Percentiles rank a stretch among this genome's conserved stretches.
Conservation (phyloP, 1,140 invertebrate genomes). For the Aphidius gifuensis region DNA sequence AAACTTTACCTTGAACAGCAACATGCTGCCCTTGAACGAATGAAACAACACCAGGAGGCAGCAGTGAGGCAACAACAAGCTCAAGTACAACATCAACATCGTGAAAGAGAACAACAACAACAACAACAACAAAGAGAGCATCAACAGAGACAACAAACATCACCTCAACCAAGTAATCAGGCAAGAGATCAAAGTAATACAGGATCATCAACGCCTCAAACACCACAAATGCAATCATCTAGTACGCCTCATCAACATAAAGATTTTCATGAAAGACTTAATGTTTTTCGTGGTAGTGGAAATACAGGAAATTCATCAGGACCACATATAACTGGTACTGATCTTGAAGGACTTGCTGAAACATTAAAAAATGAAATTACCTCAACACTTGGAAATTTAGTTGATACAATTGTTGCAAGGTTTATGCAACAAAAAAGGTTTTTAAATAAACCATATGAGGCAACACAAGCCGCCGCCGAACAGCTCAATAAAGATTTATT, state of each 20-base stretch:
- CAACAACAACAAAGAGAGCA: slow-evolving; percentile 46
- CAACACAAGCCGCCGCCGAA: slow-evolving; percentile 70
- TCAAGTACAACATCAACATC: slow-evolving; percentile 44
- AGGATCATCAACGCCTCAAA: slow-evolving; percentile 47
- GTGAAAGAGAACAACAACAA: slow-evolving; percentile 36
- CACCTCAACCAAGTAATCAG: slow-evolving; percentile 52
- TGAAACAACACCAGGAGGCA: slow-evolving; percentile 59
- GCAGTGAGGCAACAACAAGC: slow-evolving; percentile 42
- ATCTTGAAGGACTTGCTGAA: slow-evolving; percentile 83
- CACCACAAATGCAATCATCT: slow-evolving; percentile 44
- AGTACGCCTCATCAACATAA: slow-evolving; percentile 56
- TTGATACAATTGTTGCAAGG: slow-evolving; percentile 82
- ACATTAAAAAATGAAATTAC: slow-evolving; percentile 86
- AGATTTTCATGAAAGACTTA: slow-evolving; percentile 54
- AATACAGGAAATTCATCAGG: slow-evolving; percentile 53
- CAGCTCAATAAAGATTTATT: slow-evolving; percentile 79
- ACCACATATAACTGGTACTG: slow-evolving; percentile 65
- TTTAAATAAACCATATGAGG: slow-evolving; percentile 72
- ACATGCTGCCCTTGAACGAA: slow-evolving; percentile 56
- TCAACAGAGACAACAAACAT: slow-evolving; percentile 54
- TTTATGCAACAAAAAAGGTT: slow-evolving; percentile 78
- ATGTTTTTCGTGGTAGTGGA: slow-evolving; percentile 43
- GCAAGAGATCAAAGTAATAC: slow-evolving; percentile 42
- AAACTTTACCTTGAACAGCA: slow-evolving; percentile 55
- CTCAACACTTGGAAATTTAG: slow-evolving; percentile 76